Evolutionary conservation across 2,888 invertebrate genomes (phyloP).

Genomic region (Eupithecia inturbata): DNA sequence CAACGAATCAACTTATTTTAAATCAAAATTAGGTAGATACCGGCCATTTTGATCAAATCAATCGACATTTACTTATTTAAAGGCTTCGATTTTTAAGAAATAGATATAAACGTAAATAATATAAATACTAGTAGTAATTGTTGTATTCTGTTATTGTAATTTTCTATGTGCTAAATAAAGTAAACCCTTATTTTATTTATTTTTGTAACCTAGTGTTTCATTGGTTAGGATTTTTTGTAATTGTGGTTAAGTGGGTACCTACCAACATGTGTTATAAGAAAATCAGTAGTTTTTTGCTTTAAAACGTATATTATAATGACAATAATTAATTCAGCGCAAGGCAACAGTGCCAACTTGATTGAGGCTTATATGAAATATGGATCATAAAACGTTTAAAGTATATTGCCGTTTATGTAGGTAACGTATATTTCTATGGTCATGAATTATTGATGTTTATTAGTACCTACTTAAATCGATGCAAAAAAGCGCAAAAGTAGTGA

Average conservation of each 20-base stretch:
- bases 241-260: not conserved
- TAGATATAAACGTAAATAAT: no score
- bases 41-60: not conserved
- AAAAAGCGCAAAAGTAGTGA: no score
- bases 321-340: not conserved
- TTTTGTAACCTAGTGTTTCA: no score
- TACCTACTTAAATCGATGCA: constrained; percentile 9
- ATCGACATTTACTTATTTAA: not conserved
- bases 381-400: constrained; percentile 13
- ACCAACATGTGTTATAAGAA: not conserved
- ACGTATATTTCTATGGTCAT: constrained; percentile 10
- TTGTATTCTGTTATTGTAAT: no score
- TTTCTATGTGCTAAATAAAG: no score
- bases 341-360: constrained; percentile 2
- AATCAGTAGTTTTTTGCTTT: not conserved
- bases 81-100: no score
- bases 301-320: not conserved
- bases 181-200: no score
- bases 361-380: constrained; percentile 15
- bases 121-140: no score
- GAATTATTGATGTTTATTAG: constrained; percentile 13
- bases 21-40: not conserved
- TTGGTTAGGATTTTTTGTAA: not conserved
- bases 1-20: no score
- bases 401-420: constrained; percentile 11